Evolutionary conservation across 2,113 vertebrate species (phyloP), one percentile per base, ranked within the genome.

Genomic region (Ctenodactylus gundi): DNA sequence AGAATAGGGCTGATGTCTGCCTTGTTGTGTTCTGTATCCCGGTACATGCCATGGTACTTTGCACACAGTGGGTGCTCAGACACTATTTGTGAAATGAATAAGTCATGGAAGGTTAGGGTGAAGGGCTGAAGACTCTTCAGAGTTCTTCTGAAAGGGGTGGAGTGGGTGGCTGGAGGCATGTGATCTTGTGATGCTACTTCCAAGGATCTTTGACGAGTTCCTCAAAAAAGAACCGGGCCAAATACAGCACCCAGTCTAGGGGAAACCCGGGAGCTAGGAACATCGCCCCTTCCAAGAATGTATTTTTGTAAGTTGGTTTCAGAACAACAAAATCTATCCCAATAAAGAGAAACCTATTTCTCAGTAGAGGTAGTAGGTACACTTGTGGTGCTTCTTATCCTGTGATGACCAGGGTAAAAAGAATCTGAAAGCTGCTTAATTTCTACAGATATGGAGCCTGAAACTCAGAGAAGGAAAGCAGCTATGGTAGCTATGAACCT

Each of bases 271-370:
- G 82, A 88, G 29, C 55, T 4, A 58, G 57, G 72, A 81, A 90
- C 39, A n/a, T 72, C 62, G 39, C 44, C 29, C 70, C 64, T 97
- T 94, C 95, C 87, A 93, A 93, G 94, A 96, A 97, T 18, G 25
- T 81, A 7, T 87, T 92, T 95, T 90, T 84, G 0, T 68, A 89
- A 65, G 51, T 64, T 82, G 57, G 92, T 97, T 94, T 94, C 85
- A 97, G 92, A 96, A 95, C 57, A 94, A 90, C 72, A 78, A 88
- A 81, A 29, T 57, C 85, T 90, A 94, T 89, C 94, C 76, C 81
- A 83, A 93, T 88, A 93, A 96, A 95, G 60, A 93, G 85, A 93
- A 95, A 92, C 81, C 44, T 75, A 46, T 46, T 97, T 95, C 65
- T 94, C 57, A 78, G 90, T 64, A 96, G 77, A 86, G 85, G 73